These are phyloP conservation scores for Aphelocoma coerulescens DNA, from an alignment of 2,113 vertebrate genomes.

Conservation along the genomic window DNA sequence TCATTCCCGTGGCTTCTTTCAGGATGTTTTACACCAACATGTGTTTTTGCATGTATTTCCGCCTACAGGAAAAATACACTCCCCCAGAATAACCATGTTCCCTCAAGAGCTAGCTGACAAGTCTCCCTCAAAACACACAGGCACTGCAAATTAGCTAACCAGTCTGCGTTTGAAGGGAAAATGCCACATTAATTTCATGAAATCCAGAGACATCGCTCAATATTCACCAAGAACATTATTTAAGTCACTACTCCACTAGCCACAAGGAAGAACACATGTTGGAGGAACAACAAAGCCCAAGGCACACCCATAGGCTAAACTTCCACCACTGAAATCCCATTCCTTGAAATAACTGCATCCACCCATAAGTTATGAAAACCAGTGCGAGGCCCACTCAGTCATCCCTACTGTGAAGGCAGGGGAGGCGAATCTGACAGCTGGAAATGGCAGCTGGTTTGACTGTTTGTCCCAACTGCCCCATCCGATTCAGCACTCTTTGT, in stretches of 20 bases:
- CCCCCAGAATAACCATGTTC: background rate
- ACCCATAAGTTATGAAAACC: fast-evolving
- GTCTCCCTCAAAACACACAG: background rate
- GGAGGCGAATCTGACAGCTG: background rate
- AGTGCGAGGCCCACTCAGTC: background rate
- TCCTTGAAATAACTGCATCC: background rate
- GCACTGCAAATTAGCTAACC: background rate
- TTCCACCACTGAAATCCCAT: background rate
- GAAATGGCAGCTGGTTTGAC: background rate
- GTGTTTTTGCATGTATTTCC: background rate
- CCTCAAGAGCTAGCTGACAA: background rate
- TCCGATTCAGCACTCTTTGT: fast-evolving
- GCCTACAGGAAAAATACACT: background rate
- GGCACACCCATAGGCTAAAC: background rate
- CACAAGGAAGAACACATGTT: background rate
- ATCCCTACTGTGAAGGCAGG: background rate
- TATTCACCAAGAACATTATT: background rate
- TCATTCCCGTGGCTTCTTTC: background rate
- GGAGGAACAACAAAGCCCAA: background rate
- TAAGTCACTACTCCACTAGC: background rate
- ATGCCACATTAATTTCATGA: background rate
- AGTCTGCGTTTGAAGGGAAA: background rate
- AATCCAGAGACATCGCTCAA: background rate
- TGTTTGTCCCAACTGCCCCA: background rate
- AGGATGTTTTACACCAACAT: background rate